A percentile compares a stretch with the other conserved stretches of the same genome.
phyloP scores from a whole-genome alignment of 2,797 vertebrate genomes.

The Naso thynnoides region DNA sequence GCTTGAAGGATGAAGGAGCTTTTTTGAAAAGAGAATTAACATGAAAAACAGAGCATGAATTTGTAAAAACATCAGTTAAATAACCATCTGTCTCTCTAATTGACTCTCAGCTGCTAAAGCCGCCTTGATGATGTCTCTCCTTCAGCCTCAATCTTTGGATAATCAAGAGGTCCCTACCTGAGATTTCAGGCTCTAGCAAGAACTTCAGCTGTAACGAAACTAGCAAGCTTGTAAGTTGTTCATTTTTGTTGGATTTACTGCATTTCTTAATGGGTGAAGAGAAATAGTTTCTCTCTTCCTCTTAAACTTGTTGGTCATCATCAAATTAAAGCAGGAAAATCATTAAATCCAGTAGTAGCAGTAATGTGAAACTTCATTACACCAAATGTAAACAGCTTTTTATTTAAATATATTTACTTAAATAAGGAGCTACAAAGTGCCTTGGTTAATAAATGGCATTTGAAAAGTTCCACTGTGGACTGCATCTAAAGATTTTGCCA shows the following conservation, averaged over 20 bases:
- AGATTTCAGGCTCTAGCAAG: background rate
- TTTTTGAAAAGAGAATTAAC: background rate
- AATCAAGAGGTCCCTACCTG: too few relatives aligned
- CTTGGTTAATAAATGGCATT: slow-evolving; percentile 47
- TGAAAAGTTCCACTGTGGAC: slow-evolving; percentile 62
- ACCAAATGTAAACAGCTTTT: slow-evolving; percentile 31
- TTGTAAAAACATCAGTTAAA: background rate
- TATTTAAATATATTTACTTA: slow-evolving; percentile 37
- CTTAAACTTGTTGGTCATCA: background rate
- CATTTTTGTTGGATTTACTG: background rate
- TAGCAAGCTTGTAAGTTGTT: background rate
- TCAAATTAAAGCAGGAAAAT: slow-evolving; percentile 10
- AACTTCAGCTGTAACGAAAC: slow-evolving; percentile 5
- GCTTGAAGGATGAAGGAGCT: background rate
- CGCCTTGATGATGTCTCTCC: background rate
- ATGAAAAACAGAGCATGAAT: background rate
- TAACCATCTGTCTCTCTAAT: background rate
- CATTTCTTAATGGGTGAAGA: background rate
- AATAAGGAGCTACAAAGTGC: slow-evolving; percentile 42
- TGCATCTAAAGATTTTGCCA: slow-evolving; percentile 59
- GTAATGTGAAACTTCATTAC: slow-evolving; percentile 30
- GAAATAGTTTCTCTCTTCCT: background rate
- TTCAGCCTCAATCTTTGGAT: too few relatives aligned
- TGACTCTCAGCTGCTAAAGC: background rate
- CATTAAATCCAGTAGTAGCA: background rate